phyloP scores from a whole-genome alignment of 30 jellyfish, hydroid and myxozoan genomes.

The Mastigias papua region DNA sequence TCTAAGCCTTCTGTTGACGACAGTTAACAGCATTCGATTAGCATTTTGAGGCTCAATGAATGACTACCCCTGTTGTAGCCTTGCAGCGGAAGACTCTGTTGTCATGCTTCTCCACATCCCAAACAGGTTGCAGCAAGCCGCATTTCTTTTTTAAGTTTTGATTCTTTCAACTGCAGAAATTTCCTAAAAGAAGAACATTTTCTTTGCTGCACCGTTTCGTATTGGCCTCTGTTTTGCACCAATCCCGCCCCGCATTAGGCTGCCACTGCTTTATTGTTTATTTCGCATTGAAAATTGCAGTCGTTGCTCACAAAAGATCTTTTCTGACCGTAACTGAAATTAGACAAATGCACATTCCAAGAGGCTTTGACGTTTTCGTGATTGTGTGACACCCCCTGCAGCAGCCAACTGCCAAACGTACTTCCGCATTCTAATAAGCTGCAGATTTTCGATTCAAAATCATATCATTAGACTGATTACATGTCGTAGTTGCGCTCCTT shows the following conservation, averaged over 20 bases:
- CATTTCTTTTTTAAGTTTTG: background rate
- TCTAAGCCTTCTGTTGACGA: background rate
- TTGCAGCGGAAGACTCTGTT: background rate
- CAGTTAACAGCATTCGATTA: background rate
- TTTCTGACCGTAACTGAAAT: background rate
- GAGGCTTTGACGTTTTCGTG: background rate
- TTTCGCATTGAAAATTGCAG: background rate
- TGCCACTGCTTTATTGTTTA: background rate
- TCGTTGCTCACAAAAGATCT: background rate
- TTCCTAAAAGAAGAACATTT: background rate
- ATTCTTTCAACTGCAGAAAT: background rate
- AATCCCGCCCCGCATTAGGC: background rate
- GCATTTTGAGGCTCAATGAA: background rate
- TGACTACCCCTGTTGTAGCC: background rate
- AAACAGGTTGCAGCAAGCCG: background rate
- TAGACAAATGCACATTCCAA: background rate
- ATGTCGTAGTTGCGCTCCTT: slow-evolving; percentile 19
- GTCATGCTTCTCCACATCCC: background rate
- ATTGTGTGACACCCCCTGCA: background rate
- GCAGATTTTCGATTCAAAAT: background rate
- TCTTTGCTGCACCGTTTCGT: background rate
- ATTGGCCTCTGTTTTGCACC: background rate
- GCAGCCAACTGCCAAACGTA: background rate
- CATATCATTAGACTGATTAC: slow-evolving; percentile 7
- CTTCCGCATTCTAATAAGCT: background rate